These are phyloP conservation scores for Triplophysa siluroides DNA, from an alignment of 2,113 vertebrate genomes.

Conservation along the genomic window DNA sequence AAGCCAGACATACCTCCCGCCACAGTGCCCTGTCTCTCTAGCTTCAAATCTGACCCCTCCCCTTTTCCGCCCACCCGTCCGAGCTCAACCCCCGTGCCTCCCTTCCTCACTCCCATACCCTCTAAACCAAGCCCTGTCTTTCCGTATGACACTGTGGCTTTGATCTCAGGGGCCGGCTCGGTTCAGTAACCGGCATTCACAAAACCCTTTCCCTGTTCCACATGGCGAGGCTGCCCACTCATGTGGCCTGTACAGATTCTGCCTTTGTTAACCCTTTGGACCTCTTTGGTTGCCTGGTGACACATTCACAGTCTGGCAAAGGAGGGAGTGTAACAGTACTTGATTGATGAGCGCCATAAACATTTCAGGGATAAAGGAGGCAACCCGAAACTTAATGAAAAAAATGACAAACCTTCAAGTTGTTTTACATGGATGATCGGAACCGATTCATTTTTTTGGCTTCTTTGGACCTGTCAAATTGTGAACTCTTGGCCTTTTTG, in stretches of 20 bases:
- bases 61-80: constrained; percentile 8
- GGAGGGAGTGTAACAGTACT: background rate
- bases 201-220: constrained; percentile 53
- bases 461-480: constrained; percentile 35
- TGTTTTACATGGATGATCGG: constrained; percentile 11
- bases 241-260: constrained; percentile 49
- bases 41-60: constrained; percentile 11
- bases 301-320: constrained; percentile 37
- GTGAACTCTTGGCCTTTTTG: constrained; percentile 44
- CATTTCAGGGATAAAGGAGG: constrained; percentile 41
- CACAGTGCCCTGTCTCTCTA: background rate
- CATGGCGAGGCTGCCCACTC: constrained; percentile 53
- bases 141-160: constrained; percentile 35
- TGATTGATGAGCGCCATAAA: constrained; percentile 40
- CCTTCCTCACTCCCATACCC: constrained; percentile 15
- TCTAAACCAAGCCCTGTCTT: constrained; percentile 6
- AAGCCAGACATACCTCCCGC: constrained; percentile 15
- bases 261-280: constrained; percentile 46
- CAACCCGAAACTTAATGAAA: constrained; percentile 26
- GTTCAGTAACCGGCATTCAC: constrained; percentile 51
- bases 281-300: constrained; percentile 53
- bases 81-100: background rate
- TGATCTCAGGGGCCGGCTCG: constrained; percentile 47
- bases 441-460: constrained; percentile 15
- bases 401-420: constrained; percentile 27